Base-by-base conservation (phyloP, 1,140 invertebrate species). In the Aphidius ervi region DNA sequence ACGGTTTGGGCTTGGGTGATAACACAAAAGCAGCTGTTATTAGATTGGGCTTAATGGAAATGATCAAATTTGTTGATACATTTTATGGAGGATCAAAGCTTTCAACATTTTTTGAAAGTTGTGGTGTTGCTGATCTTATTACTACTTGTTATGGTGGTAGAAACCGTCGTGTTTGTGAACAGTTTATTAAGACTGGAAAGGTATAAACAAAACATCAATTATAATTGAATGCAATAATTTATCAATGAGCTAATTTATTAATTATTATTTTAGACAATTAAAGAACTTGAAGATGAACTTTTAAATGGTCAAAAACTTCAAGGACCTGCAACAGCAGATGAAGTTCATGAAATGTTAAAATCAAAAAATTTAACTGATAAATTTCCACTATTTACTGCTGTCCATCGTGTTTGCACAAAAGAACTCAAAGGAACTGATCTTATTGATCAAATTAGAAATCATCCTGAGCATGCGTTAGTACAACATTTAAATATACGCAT, bases 11-110 rank as follows among this genome's bases (percentile, higher is more conserved):
- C 3, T 85, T 85, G 54, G 92, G 91, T 6, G 91, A 93, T 67
- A 94, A 94, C 72, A 94, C 92, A 4, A 94, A 94, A 76, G 91
- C 92, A 7, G 92, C 92, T 47, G 85, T 94, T 5, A 92, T 94
- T 62, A 80, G 92, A 67, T 75, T 94, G 48, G 92, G 92, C 3
- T 74, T 92, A 4, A 91, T 91, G 87, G 90, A 91, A 69, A 91
- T 89, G 84, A 82, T 88, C 20, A 85, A 84, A 56, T 89, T 88
- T 71, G 82, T 85, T 16, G 82, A 88, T 47, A 81, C 78, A 23
- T 88, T 87, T 67, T 87, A 83, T 67, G 79, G 81, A 8, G 81
- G 81, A 45, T 79, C 81, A 1, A 82, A 86, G 68, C 70, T 89
- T n/a, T 75, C 83, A 2, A 94, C 91, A 6, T 94, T 93, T 71